Percentiles rank a stretch among this genome's conserved stretches.
Conservation (phyloP, 2,797 vertebrate genomes). For the Catharus ustulatus region DNA sequence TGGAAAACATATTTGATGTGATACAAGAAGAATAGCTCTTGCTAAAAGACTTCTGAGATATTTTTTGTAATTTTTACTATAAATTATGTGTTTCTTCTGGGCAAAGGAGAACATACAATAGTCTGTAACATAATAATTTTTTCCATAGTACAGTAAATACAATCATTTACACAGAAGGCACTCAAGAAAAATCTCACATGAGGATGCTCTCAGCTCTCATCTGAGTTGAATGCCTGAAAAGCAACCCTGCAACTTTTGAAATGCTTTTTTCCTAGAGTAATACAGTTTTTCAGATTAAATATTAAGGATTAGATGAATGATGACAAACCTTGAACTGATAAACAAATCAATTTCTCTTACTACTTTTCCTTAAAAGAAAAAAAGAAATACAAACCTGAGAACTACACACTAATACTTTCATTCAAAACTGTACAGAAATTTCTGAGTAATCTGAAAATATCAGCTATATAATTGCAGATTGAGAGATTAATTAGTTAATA, state of each 20-base stretch:
- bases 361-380: neutral
- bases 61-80: slow-evolving; percentile 1
- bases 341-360: neutral
- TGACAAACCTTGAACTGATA: slow-evolving; percentile 1
- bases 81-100: slow-evolving; percentile 12
- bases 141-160: neutral
- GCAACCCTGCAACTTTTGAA: slow-evolving; percentile 9
- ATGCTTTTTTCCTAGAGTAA: neutral
- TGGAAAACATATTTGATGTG: neutral
- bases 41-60: neutral
- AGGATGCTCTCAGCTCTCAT: neutral
- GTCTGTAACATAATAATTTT: neutral
- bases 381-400: neutral
- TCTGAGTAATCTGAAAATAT: neutral
- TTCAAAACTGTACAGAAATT: neutral
- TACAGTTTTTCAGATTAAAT: neutral
- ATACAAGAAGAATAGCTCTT: neutral
- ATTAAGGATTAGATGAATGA: neutral
- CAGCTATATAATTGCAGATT: neutral
- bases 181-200: slow-evolving; percentile 5
- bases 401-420: neutral
- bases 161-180: slow-evolving; percentile 7
- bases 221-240: neutral
- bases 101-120: neutral
- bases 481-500: neutral